Base-by-base conservation (phyloP, 2,113 vertebrate species). In the Zosterops lateralis region DNA sequence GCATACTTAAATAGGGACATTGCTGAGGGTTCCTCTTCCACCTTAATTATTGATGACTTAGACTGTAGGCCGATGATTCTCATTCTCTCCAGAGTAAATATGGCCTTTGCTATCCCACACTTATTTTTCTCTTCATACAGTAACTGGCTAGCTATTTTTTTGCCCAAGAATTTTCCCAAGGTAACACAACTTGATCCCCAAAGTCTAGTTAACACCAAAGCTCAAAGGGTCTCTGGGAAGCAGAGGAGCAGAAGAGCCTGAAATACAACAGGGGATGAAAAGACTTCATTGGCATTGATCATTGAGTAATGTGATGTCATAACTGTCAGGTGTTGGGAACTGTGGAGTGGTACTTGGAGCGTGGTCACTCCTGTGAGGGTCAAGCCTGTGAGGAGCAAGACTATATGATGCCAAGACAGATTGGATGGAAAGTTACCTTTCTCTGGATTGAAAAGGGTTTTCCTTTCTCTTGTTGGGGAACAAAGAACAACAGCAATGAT, bases 31-130 rank as follows among this genome's bases (percentile, higher is more conserved):
- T 91, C 34, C 47, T 88, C n/a, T 84, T 84, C 21, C 36, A 47
- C 61, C 28, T 93, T 85, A 82, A 84, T 93, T 93, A 89, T 82
- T 87, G n/a, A 78, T 80, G 62, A 17, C 5, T 68, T 82, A 75
- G 56, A 67, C 58, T 56, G 10, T 25, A 76, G 31, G 10, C 29
- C 22, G 34, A 9, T 16, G 53, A 40, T 78, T 92, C 74, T 81
- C 25, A 36, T 42, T 42, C 28, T 7, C 15, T 75, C 15, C 40
- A 22, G 70, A 53, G 28, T 47, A 81, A 84, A 75, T 31, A 47
- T 1, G 10, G 11, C 48, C 45, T 77, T 66, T 77, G 26, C 51
- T 74, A 6, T 73, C 80, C 34, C 32, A 47, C 6, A 6, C 24
- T 67, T 70, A 5, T 57, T 84, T 79, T 66, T 28, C 36, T 87